These are phyloP conservation scores for Trichomycterus rosablanca DNA, from an alignment of 2,113 vertebrate species.

Conservation along the genomic window DNA sequence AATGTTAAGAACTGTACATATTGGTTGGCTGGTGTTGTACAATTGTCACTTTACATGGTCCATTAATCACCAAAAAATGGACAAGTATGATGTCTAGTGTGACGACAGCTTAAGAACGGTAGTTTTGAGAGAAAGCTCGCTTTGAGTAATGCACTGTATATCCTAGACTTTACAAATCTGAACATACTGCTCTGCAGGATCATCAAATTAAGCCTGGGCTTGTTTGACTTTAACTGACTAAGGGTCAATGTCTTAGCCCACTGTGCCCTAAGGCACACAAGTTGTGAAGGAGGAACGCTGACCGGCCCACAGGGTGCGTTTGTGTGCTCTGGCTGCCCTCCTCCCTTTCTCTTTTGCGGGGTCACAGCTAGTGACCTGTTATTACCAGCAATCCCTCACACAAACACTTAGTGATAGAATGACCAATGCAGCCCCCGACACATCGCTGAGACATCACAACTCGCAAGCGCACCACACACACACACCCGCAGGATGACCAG, in stretches of 20 bases:
- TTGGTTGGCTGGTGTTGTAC: no score
- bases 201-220: conserved; percentile 12
- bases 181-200: not conserved
- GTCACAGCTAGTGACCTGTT: conserved; percentile 49
- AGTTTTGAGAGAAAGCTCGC: no score
- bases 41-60: no score
- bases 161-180: conserved; percentile 1
- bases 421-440: conserved; percentile 54
- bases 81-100: no score
- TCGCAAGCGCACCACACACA: conserved; percentile 31
- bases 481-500: conserved; percentile 44
- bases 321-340: conserved; percentile 27
- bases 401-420: conserved; percentile 51
- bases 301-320: conserved; percentile 34
- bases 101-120: no score
- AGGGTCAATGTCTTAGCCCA: conserved; percentile 43
- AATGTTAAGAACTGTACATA: no score
- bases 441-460: conserved; percentile 62
- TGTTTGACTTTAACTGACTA: conserved; percentile 32
- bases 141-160: no score
- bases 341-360: conserved; percentile 46
- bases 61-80: no score
- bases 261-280: conserved; percentile 41
- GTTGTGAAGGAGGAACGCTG: conserved; percentile 24
- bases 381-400: conserved; percentile 33